Evolutionary conservation across 1,140 invertebrate genomes (phyloP).

Genomic region (Musca vetustissima): DNA sequence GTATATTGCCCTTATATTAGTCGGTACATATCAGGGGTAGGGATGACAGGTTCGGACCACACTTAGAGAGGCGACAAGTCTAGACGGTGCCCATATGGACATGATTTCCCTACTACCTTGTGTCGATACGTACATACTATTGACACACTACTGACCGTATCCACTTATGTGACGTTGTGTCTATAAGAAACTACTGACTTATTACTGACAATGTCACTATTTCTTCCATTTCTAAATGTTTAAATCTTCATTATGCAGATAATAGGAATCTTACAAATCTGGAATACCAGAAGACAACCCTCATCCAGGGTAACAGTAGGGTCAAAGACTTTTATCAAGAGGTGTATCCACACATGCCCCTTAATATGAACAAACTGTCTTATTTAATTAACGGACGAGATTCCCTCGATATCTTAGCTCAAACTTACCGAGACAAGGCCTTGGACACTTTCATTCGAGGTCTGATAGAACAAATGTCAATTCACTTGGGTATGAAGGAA

Average conservation of each 20-base stretch:
- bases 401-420: slow-evolving; percentile 7
- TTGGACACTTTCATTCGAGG: slow-evolving; percentile 29
- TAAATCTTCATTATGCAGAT: slow-evolving; percentile 26
- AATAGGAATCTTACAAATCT: slow-evolving; percentile 21
- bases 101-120: no score
- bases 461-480: slow-evolving; percentile 23
- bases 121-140: no score
- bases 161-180: no score
- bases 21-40: no score
- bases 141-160: no score
- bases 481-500: slow-evolving; percentile 16
- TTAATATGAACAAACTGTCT: slow-evolving; percentile 15
- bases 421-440: slow-evolving; percentile 26
- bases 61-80: no score
- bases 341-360: slow-evolving; percentile 25
- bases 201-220: no score
- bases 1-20: no score
- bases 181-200: no score
- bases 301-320: slow-evolving; percentile 27
- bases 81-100: no score
- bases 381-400: slow-evolving; percentile 8
- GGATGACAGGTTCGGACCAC: no score
- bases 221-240: slow-evolving; percentile 21
- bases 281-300: slow-evolving; percentile 26
- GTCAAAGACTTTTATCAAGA: slow-evolving; percentile 28